Evolutionary conservation across 2,888 invertebrate genomes (phyloP).

Genomic region (Villa cingulata): DNA sequence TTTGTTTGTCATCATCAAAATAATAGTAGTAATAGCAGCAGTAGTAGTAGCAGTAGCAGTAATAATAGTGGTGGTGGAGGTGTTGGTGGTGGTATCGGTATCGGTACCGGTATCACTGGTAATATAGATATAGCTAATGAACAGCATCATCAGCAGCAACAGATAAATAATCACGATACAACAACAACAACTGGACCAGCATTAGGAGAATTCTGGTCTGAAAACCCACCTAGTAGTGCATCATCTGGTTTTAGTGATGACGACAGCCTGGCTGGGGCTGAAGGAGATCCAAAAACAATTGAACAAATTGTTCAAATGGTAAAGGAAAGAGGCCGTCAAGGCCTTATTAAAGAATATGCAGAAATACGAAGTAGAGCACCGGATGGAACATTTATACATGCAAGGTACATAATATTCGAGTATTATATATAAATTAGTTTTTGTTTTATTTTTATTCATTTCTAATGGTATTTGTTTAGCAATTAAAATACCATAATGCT

Average conservation of each 20-base stretch:
- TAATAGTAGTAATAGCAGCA: slow-evolving; percentile 11
- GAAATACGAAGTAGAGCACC: slow-evolving; percentile 74
- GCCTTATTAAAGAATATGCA: slow-evolving; percentile 75
- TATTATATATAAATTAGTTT: no score
- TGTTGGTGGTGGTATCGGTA: background rate
- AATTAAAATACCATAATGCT: no score
- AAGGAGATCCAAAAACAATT: slow-evolving; percentile 54
- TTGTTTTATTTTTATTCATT: no score
- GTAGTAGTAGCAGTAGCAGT: slow-evolving; percentile 18
- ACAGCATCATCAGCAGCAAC: slow-evolving; percentile 15
- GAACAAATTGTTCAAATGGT: slow-evolving; percentile 48
- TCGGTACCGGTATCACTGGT: slow-evolving; percentile 9
- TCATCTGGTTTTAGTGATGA: slow-evolving; percentile 82
- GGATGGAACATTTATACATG: slow-evolving; percentile 74
- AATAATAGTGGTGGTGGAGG: slow-evolving; percentile 9
- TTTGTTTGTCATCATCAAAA: slow-evolving; percentile 9
- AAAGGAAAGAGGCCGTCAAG: slow-evolving; percentile 61
- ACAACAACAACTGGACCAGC: slow-evolving; percentile 23
- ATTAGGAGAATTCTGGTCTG: slow-evolving; percentile 34
- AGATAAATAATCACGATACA: slow-evolving; percentile 26
- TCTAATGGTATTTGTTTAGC: no score
- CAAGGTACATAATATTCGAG: slow-evolving; percentile 64
- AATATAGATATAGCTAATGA: slow-evolving; percentile 12
- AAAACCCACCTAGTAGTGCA: slow-evolving; percentile 56
- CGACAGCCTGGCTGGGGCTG: slow-evolving; percentile 65